Evolutionary conservation across 53 echinoderm and acorn worm species (phyloP).

Genomic region (Actinopyga echinites): DNA sequence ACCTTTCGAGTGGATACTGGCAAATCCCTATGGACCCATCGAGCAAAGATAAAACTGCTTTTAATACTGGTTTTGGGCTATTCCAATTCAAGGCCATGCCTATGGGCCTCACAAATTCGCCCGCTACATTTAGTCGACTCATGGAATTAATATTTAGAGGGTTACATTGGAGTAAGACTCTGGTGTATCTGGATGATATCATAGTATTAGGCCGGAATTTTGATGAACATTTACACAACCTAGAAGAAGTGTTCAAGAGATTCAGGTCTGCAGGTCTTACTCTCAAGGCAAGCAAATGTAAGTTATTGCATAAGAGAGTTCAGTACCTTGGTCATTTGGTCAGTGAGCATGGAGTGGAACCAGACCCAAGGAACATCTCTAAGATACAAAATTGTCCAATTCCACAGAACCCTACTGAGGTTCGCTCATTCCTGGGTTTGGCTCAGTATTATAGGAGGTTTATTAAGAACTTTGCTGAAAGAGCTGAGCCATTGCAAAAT

Average conservation of each 20-base stretch:
- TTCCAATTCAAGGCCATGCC: too few species aligned
- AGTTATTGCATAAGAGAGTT: not conserved
- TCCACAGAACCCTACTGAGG: not conserved
- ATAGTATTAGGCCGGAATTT: not conserved
- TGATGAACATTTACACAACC: not conserved
- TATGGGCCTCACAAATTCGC: not conserved
- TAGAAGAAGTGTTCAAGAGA: too few species aligned
- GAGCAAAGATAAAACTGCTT: not conserved
- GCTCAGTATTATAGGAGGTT: too few species aligned
- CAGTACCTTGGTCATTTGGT: not conserved
- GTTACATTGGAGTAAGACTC: not conserved
- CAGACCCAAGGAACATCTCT: not conserved
- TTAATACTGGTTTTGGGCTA: too few species aligned
- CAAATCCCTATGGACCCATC: not conserved
- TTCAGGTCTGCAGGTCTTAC: not conserved
- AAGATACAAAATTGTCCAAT: not conserved
- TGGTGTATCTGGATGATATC: not conserved
- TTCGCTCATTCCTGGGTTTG: too few species aligned
- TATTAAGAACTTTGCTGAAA: not conserved
- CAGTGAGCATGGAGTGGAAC: not conserved
- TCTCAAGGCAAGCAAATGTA: not conserved
- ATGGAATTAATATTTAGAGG: not conserved
- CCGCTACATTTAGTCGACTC: not conserved
- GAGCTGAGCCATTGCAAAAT: not conserved
- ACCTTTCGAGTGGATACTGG: slow-evolving; percentile 5